Conservation (phyloP, 2,888 invertebrate genomes). For the Cheilosia soror region DNA sequence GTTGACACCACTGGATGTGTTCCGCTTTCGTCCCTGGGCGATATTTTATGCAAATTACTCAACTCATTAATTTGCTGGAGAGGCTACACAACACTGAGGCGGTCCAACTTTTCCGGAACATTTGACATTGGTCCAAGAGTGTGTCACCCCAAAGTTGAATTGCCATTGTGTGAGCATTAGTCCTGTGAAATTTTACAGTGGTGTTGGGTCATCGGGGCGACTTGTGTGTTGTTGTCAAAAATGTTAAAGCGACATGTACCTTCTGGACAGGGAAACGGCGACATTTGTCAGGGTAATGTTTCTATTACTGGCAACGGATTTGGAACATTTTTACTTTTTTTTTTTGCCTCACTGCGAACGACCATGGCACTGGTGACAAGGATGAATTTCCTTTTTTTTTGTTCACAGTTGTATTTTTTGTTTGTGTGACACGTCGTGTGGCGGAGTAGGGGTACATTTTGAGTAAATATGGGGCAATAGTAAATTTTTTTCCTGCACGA, state of each 20-base stretch:
- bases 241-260: slow-evolving; percentile 22
- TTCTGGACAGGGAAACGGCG: slow-evolving; percentile 7
- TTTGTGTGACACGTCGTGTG: too few species aligned
- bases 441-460: too few species aligned
- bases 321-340: not conserved
- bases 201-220: not conserved
- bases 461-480: too few species aligned
- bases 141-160: slow-evolving; percentile 14
- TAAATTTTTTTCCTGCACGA: too few species aligned
- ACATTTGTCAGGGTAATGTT: slow-evolving; percentile 46
- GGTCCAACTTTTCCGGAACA: slow-evolving; percentile 12
- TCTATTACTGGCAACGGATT: slow-evolving; percentile 26
- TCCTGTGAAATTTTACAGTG: not conserved
- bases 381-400: slow-evolving; percentile 3
- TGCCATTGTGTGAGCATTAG: slow-evolving; percentile 24
- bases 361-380: slow-evolving; percentile 8
- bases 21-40: not conserved
- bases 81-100: not conserved
- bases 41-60: slow-evolving; percentile 31
- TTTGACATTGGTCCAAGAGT: slow-evolving; percentile 8
- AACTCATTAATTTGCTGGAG: slow-evolving; percentile 30
- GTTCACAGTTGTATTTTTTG: too few species aligned
- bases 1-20: not conserved
- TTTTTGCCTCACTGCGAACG: not conserved
- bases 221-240: slow-evolving; percentile 17